phyloP scores from a whole-genome alignment of 1,140 invertebrate genomes.

The Drosophila erecta region DNA sequence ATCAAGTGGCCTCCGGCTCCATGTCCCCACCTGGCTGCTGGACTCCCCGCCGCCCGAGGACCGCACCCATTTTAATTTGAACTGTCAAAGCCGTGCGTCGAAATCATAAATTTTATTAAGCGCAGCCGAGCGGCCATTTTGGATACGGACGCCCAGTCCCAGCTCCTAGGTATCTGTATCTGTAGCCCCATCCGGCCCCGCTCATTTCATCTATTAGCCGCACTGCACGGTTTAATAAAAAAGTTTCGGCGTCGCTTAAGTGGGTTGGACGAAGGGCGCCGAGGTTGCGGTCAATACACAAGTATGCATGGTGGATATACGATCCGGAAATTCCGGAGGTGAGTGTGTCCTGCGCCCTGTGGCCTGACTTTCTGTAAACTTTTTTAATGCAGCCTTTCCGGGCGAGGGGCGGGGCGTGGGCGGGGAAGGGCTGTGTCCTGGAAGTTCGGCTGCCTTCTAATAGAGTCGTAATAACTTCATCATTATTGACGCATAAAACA shows the following conservation, averaged over 20 bases:
- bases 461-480: slow-evolving; percentile 83
- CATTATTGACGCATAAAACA: slow-evolving; percentile 83
- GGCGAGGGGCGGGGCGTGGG: neutral
- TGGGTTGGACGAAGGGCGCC: slow-evolving; percentile 38
- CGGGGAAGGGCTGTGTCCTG: slow-evolving; percentile 45
- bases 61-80: slow-evolving; percentile 79
- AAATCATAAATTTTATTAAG: slow-evolving; percentile 84
- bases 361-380: slow-evolving; percentile 60
- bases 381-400: slow-evolving; percentile 79
- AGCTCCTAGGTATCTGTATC: slow-evolving; percentile 13
- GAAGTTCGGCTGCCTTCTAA: slow-evolving; percentile 61
- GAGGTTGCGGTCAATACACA: slow-evolving; percentile 70
- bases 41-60: slow-evolving; percentile 10
- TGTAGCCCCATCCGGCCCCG: slow-evolving; percentile 1
- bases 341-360: slow-evolving; percentile 11
- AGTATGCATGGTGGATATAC: slow-evolving; percentile 23
- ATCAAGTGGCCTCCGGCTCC: slow-evolving; percentile 8
- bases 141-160: slow-evolving; percentile 31
- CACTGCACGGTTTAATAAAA: slow-evolving; percentile 79
- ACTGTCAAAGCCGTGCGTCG: slow-evolving; percentile 79
- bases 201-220: slow-evolving; percentile 65
- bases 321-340: slow-evolving; percentile 14
- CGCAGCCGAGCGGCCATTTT: slow-evolving; percentile 78
- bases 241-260: slow-evolving; percentile 77
- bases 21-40: slow-evolving; percentile 17